Evolutionary conservation across 2,113 vertebrate genomes (phyloP).

Genomic region (Bufo bufo): DNA sequence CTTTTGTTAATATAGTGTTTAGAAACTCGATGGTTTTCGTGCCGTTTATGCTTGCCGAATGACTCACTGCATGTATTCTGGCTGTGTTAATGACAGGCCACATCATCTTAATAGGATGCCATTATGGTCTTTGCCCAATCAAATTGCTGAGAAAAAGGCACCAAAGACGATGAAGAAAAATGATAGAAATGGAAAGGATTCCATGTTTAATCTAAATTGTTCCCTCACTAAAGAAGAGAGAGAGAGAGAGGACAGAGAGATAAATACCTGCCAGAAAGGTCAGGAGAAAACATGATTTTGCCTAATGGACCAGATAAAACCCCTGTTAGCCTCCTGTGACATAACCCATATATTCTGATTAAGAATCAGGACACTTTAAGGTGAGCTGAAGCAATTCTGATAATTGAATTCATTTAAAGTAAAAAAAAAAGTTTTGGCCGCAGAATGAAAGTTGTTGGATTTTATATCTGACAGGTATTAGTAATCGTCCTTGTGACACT

Average conservation of each 20-base stretch:
- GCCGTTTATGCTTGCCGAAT: not conserved
- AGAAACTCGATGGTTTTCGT: not conserved
- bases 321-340: not conserved
- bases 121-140: not conserved
- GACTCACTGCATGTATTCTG: not conserved
- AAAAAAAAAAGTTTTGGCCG: not conserved
- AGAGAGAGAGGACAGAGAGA: not conserved
- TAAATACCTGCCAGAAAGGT: not conserved
- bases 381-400: not conserved
- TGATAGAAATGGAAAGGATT: not conserved
- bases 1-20: not conserved
- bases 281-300: not conserved
- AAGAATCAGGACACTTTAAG: not conserved
- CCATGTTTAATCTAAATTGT: not conserved
- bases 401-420: not conserved
- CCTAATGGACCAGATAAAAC: not conserved
- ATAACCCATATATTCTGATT: not conserved
- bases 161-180: not conserved
- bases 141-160: not conserved
- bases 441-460: not conserved
- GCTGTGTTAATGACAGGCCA: too few species aligned
- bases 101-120: not conserved
- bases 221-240: not conserved
- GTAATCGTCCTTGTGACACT: not conserved
- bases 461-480: not conserved